Evolutionary conservation across 53 echinoderm and acorn worm genomes (phyloP).

Genomic region (Pentamera pediparva): DNA sequence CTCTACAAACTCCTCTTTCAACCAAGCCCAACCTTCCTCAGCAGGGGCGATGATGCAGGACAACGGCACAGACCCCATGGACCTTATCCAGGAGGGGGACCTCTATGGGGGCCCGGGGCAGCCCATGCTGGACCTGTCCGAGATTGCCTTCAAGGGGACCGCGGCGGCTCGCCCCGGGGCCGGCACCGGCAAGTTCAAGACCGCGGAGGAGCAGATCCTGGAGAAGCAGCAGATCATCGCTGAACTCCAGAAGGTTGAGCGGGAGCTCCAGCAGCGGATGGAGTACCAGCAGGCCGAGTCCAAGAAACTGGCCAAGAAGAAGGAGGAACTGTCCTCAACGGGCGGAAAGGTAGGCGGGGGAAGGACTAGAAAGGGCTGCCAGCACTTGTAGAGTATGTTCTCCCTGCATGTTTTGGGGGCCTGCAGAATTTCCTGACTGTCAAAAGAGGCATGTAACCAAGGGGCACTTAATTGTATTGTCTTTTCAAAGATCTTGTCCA

Average conservation of each 20-base stretch:
- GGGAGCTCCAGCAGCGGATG: slow-evolving; percentile 74
- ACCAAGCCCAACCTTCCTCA: neutral
- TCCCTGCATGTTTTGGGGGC: too few species aligned
- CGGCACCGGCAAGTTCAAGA: slow-evolving; percentile 37
- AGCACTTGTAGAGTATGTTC: too few species aligned
- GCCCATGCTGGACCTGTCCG: neutral
- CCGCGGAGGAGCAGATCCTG: slow-evolving; percentile 92
- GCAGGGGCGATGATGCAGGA: slow-evolving; percentile 27
- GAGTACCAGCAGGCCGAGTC: slow-evolving; percentile 59
- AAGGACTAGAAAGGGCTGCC: too few species aligned
- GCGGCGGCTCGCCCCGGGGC: slow-evolving; percentile 10
- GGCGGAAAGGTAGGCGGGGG: slow-evolving; percentile 4
- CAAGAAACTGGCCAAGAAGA: slow-evolving; percentile 28
- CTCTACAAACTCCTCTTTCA: too few species aligned
- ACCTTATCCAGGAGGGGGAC: slow-evolving; percentile 14
- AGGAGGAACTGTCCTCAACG: slow-evolving; percentile 17
- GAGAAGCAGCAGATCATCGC: slow-evolving; percentile 96
- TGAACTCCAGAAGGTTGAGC: slow-evolving; percentile 88
- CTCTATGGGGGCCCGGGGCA: slow-evolving; percentile 16
- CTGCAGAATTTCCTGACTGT: too few species aligned
- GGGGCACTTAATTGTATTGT: too few species aligned
- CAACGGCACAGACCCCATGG: slow-evolving; percentile 21
- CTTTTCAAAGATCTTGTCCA: too few species aligned
- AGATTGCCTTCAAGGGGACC: slow-evolving; percentile 9
- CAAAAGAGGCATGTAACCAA: too few species aligned